These are phyloP conservation scores for Acanthaster planci DNA, from an alignment of 35 echinoderm and acorn worm species.

Conservation along the genomic window DNA sequence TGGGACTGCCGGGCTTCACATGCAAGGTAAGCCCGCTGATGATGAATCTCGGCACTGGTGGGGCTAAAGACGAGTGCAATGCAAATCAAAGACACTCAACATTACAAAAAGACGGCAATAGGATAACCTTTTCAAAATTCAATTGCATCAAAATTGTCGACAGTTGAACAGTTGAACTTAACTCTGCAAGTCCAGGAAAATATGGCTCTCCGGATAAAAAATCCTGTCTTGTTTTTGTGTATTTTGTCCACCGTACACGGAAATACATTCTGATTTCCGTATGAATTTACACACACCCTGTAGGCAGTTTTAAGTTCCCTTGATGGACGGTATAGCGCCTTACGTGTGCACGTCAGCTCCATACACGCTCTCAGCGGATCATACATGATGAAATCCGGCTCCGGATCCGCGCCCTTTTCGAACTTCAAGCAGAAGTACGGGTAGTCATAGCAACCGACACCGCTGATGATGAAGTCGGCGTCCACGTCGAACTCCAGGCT, in stretches of 20 bases:
- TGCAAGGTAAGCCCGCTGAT: neutral
- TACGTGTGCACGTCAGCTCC: slow-evolving; percentile 21
- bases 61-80: neutral
- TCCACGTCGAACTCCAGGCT: slow-evolving; percentile 32
- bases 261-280: no score
- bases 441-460: slow-evolving; percentile 70
- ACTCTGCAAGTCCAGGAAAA: no score
- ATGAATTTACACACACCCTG: no score
- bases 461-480: slow-evolving; percentile 57
- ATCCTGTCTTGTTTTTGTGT: no score
- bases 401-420: slow-evolving; percentile 67
- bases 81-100: no score
- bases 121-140: no score
- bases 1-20: slow-evolving; percentile 5
- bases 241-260: no score
- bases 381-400: slow-evolving; percentile 58
- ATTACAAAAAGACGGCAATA: no score
- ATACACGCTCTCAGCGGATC: neutral
- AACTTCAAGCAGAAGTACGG: slow-evolving; percentile 81
- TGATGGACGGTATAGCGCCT: neutral
- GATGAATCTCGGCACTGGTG: neutral
- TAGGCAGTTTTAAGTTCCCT: no score
- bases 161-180: no score
- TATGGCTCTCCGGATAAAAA: no score
- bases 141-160: no score